Percentiles rank a stretch among this genome's conserved stretches.
These are phyloP conservation scores for Catharus fuscescens DNA, from an alignment of 2,113 vertebrate genomes.

Conservation along the genomic window DNA sequence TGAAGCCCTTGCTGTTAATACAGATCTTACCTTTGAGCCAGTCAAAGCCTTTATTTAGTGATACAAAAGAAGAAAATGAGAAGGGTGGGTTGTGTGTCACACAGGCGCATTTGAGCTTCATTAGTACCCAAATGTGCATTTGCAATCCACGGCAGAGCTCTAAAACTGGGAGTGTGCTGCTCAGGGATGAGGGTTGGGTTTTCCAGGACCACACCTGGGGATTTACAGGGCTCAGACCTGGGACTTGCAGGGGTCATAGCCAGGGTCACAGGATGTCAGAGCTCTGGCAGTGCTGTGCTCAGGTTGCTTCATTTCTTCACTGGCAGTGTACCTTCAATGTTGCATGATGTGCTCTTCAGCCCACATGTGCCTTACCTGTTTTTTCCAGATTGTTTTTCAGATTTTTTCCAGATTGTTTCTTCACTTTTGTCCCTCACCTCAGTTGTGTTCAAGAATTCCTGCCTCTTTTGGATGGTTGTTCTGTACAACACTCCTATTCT, in stretches of 20 bases:
- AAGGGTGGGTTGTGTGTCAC: not conserved
- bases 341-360: not conserved
- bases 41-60: not conserved
- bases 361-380: rapidly evolving
- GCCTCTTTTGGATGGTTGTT: not conserved
- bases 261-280: not conserved
- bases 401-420: not conserved
- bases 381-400: not conserved
- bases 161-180: not conserved
- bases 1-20: not conserved
- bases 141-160: not conserved
- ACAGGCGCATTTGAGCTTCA: not conserved
- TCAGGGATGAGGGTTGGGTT: rapidly evolving
- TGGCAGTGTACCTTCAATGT: rapidly evolving
- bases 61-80: not conserved
- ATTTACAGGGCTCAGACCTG: not conserved
- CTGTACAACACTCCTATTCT: not conserved
- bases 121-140: not conserved
- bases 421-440: not conserved
- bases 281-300: not conserved
- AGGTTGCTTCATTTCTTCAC: not conserved
- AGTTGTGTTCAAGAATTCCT: not conserved
- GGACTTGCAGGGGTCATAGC: not conserved
- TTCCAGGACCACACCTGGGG: not conserved
- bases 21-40: not conserved